A percentile compares a stretch with the other conserved stretches of the same genome.
Conservation (phyloP, 2,113 vertebrate species). For the Ursus arctos region DNA sequence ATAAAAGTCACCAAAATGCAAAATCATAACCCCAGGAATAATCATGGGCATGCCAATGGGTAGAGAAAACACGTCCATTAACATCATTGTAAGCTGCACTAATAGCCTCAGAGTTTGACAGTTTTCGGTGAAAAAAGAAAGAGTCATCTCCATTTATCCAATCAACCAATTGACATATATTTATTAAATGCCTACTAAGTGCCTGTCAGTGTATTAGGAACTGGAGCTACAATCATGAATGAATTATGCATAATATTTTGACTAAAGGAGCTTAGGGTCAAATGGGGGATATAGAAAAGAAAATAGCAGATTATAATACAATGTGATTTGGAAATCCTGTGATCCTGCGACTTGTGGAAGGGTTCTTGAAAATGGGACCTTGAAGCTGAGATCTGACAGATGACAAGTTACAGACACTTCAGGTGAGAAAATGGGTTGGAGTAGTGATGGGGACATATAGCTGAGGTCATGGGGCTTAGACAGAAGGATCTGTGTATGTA, state of each 20-base stretch:
- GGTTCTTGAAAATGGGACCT: background rate
- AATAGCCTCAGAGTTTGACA: background rate
- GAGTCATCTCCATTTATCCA: conserved; percentile 10
- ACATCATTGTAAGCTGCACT: background rate
- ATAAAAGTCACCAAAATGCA: background rate
- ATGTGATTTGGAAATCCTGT: background rate
- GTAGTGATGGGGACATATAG: fast-evolving
- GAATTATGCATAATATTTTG: background rate
- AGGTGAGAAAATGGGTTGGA: background rate
- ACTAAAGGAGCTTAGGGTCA: background rate
- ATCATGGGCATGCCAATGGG: background rate
- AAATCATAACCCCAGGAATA: conserved; percentile 2
- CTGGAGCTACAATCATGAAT: background rate
- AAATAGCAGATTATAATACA: background rate
- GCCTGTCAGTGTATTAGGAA: background rate
- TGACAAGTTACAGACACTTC: background rate
- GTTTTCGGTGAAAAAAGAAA: background rate
- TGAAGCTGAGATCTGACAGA: background rate
- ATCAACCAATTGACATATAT: background rate
- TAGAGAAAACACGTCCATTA: background rate
- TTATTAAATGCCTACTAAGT: background rate
- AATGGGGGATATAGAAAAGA: background rate
- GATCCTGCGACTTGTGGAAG: background rate
- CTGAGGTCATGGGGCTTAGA: background rate
- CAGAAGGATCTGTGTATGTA: background rate